Conservation (phyloP, 2,797 vertebrate species). For the Microhierax caerulescens region DNA sequence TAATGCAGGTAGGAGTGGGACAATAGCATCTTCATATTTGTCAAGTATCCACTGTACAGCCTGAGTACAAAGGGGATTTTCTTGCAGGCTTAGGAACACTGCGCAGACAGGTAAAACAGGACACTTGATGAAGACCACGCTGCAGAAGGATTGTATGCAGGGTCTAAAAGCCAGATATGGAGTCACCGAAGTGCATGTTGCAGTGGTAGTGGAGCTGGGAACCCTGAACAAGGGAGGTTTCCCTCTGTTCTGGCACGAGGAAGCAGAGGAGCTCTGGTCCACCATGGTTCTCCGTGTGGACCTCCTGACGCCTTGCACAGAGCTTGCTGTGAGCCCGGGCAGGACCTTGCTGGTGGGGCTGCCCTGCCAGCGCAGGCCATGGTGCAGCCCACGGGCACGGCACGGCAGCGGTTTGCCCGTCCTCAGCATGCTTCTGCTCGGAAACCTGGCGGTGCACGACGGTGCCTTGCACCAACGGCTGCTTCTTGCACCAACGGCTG, state of each 20-base stretch:
- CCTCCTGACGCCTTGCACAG: background rate
- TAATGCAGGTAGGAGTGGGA: background rate
- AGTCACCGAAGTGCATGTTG: background rate
- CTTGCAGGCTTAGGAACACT: background rate
- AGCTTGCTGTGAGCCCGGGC: background rate
- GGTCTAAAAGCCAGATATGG: background rate
- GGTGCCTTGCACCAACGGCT: background rate
- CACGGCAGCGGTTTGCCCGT: background rate
- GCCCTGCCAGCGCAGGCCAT: background rate
- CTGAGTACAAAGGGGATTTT: background rate
- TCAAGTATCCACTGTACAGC: background rate
- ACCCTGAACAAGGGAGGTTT: background rate
- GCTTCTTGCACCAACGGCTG: background rate
- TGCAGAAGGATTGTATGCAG: rapidly evolving
- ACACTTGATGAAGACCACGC: background rate
- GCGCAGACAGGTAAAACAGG: background rate
- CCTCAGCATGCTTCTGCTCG: background rate
- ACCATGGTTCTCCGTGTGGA: background rate
- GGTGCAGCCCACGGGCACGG: background rate
- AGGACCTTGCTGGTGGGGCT: background rate
- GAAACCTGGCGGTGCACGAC: background rate
- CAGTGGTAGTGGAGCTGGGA: background rate
- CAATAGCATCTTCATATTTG: background rate
- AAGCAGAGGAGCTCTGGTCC: background rate
- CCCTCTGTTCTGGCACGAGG: background rate